Conservation (phyloP, 2,797 vertebrate genomes). For the Xyrichtys novacula region DNA sequence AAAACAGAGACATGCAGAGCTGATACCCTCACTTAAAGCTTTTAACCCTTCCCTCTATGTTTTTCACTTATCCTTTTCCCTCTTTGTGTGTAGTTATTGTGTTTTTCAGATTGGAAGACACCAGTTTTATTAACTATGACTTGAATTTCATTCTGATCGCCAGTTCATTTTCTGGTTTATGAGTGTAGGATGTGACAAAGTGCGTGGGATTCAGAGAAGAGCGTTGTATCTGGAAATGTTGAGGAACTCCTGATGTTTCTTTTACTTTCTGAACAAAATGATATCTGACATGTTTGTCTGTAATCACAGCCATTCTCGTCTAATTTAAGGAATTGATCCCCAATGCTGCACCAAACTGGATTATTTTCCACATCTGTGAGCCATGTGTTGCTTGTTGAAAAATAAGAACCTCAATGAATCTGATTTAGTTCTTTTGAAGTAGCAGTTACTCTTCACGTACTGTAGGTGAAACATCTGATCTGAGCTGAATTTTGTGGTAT, state of each 20-base stretch:
- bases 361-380: conserved; percentile 13
- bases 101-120: conserved; percentile 51
- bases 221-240: background rate
- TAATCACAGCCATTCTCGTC: conserved; percentile 27
- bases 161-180: conserved; percentile 30
- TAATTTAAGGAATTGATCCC: conserved; percentile 18
- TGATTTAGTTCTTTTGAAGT: conserved; percentile 49
- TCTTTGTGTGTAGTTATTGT: conserved; percentile 47
- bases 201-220: conserved; percentile 11
- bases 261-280: conserved; percentile 34
- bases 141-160: conserved; percentile 69
- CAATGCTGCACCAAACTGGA: conserved; percentile 48
- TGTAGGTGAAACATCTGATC: conserved; percentile 34
- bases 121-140: conserved; percentile 76
- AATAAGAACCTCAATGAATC: conserved; percentile 44
- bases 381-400: conserved; percentile 54
- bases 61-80: conserved; percentile 53
- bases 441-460: conserved; percentile 53
- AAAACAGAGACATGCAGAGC: conserved; percentile 76
- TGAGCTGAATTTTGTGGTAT: conserved; percentile 42
- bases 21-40: conserved; percentile 61
- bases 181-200: conserved; percentile 25
- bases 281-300: conserved; percentile 17
- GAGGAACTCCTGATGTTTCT: conserved; percentile 18
- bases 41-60: conserved; percentile 58